Evolutionary conservation across 37 sponge, comb jelly and placozoan genomes (phyloP).

Genomic region (Geodia barretti): DNA sequence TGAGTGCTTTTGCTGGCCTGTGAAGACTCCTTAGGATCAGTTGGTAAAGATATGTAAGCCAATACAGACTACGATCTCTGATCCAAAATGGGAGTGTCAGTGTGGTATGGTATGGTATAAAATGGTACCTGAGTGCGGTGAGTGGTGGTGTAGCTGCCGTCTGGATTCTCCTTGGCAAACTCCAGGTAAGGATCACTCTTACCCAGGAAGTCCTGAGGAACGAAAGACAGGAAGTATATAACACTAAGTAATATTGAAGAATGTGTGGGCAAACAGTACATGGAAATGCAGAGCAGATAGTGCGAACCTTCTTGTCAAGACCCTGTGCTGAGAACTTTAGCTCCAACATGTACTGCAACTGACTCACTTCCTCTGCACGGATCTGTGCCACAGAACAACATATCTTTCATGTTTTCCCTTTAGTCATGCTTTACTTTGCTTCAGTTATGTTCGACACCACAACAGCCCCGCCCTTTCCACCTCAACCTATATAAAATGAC

Average conservation of each 20-base stretch:
- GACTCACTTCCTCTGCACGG: constrained; percentile 63
- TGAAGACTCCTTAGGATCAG: no score
- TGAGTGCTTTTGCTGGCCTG: no score
- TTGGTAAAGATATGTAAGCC: no score
- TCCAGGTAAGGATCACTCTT: constrained; percentile 87
- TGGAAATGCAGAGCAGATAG: background rate
- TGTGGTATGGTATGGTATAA: no score
- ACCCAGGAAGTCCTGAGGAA: constrained; percentile 65
- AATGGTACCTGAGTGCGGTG: constrained; percentile 71
- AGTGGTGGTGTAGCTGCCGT: constrained; percentile 63
- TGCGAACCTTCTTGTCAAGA: constrained; percentile 84
- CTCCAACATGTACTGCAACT: constrained; percentile 14
- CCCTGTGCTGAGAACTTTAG: constrained; percentile 50
- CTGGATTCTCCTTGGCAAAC: constrained; percentile 60
- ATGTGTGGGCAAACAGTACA: background rate
- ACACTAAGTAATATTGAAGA: background rate
- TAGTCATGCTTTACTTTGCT: no score
- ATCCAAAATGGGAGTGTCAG: no score
- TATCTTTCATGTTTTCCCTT: no score
- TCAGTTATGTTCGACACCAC: no score
- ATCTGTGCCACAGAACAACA: constrained; percentile 37
- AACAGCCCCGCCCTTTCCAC: no score
- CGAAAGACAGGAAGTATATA: background rate
- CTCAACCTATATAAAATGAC: no score
- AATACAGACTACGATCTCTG: no score